A percentile compares a stretch with the other conserved stretches of the same genome.
Evolutionary conservation across 2,113 vertebrate genomes (phyloP).

Genomic region (Laterallus jamaicensis): DNA sequence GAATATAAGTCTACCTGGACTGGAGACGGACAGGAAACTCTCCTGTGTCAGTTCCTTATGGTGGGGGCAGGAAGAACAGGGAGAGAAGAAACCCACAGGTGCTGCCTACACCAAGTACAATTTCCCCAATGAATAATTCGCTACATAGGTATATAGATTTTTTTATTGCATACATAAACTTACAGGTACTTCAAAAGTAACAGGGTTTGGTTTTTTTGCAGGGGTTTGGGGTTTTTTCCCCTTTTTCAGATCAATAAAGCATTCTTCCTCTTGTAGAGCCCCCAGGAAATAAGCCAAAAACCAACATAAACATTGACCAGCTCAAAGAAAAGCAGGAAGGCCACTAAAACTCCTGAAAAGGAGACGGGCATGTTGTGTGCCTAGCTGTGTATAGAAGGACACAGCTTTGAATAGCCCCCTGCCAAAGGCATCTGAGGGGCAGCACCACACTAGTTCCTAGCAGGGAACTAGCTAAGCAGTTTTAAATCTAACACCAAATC

Average conservation of each 20-base stretch:
- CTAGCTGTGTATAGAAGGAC: background rate
- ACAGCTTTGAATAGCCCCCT: background rate
- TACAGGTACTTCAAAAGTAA: background rate
- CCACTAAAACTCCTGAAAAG: background rate
- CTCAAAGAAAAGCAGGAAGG: conserved; percentile 32
- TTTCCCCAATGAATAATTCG: background rate
- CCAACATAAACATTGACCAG: conserved; percentile 5
- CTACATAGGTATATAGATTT: background rate
- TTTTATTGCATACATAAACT: background rate
- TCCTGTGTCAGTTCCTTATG: background rate
- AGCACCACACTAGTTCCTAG: background rate
- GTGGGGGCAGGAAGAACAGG: background rate
- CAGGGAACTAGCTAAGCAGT: background rate
- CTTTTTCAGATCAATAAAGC: conserved; percentile 22
- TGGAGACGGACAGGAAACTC: background rate
- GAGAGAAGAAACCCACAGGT: background rate
- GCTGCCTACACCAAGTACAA: background rate
- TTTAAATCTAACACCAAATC: background rate
- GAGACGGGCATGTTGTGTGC: background rate
- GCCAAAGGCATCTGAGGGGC: background rate
- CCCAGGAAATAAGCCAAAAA: conserved; percentile 46
- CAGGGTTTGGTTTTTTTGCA: too few relatives aligned
- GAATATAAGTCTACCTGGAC: background rate
- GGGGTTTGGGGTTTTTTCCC: background rate
- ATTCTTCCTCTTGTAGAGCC: conserved; percentile 16